Percentiles rank a stretch among this genome's conserved stretches.
phyloP scores from a whole-genome alignment of 2,797 vertebrate genomes.

The Cyprinodon diabolis region DNA sequence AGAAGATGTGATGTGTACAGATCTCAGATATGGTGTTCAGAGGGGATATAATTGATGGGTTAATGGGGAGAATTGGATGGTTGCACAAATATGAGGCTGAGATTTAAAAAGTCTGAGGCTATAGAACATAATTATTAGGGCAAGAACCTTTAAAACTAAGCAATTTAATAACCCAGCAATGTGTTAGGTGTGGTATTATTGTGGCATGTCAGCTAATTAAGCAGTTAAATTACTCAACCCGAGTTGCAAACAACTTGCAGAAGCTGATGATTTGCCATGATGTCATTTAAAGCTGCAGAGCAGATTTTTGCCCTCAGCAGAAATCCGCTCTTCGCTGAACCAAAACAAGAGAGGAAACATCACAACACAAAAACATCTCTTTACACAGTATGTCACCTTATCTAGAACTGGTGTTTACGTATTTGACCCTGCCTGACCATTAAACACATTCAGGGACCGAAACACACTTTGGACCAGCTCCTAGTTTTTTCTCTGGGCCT shows the following conservation, averaged over 20 bases:
- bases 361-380: constrained; percentile 27
- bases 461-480: constrained; percentile 42
- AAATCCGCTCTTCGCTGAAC: constrained; percentile 17
- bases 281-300: constrained; percentile 44
- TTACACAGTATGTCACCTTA: constrained; percentile 26
- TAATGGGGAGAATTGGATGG: constrained; percentile 15
- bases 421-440: constrained; percentile 55
- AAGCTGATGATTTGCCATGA: constrained; percentile 45
- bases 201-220: constrained; percentile 52
- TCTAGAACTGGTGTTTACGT: constrained; percentile 55
- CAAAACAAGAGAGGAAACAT: constrained; percentile 23
- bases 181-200: constrained; percentile 48
- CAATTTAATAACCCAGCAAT: constrained; percentile 12
- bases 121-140: constrained; percentile 9
- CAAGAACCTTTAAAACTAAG: constrained; percentile 20
- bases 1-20: constrained; percentile 21
- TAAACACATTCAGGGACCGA: constrained; percentile 53
- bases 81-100: constrained; percentile 37
- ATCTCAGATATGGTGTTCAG: constrained; percentile 13
- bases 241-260: constrained; percentile 52
- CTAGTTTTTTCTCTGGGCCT: constrained; percentile 44
- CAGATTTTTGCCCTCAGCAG: constrained; percentile 25
- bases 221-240: constrained; percentile 21
- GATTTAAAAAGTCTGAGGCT: constrained; percentile 6
- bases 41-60: constrained; percentile 6